phyloP scores from a whole-genome alignment of 2,113 vertebrate species.

The Phylloscopus trochiloides region DNA sequence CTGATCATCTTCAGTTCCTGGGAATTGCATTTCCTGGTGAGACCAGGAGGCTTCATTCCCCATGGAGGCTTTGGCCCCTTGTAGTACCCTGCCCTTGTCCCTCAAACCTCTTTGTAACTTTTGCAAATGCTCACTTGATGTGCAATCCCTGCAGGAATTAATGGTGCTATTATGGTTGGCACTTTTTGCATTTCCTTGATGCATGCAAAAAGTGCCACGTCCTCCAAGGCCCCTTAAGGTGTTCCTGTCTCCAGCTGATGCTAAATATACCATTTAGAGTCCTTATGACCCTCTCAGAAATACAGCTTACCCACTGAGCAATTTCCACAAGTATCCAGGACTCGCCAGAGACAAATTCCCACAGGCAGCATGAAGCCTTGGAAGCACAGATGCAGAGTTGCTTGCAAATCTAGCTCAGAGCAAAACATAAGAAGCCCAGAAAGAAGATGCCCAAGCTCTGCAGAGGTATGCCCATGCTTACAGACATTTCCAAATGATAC shows the following conservation, averaged over 20 bases:
- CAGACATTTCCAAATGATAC: neutral
- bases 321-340: neutral
- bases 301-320: neutral
- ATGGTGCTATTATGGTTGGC: neutral
- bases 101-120: neutral
- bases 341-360: neutral
- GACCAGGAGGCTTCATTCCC: neutral
- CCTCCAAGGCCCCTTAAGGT: neutral
- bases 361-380: neutral
- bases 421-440: neutral
- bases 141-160: neutral
- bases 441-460: neutral
- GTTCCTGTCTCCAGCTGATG: neutral
- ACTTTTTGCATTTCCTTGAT: neutral
- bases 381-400: neutral
- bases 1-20: neutral
- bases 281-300: neutral
- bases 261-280: neutral
- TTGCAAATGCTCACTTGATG: neutral
- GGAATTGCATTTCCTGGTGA: neutral
- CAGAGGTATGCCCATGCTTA: neutral
- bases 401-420: neutral
- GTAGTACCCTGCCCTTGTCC: neutral
- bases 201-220: neutral
- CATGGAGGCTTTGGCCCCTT: neutral